phyloP scores from a whole-genome alignment of 2,888 invertebrate species.

The Parnassius orleans region DNA sequence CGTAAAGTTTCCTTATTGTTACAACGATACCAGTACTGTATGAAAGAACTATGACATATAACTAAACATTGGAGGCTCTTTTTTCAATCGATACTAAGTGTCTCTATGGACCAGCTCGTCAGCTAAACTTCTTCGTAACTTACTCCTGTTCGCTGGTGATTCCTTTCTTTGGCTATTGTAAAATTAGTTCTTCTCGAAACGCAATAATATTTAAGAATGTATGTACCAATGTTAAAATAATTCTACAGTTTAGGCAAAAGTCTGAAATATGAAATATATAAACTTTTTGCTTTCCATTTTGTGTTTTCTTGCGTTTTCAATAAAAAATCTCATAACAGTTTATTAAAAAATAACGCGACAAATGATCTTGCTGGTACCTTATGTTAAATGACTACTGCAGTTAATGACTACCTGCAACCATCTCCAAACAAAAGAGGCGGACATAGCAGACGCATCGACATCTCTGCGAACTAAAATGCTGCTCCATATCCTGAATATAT shows the following conservation, averaged over 20 bases:
- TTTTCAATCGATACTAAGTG: too few relatives aligned
- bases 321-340: too few relatives aligned
- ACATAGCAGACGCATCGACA: too few relatives aligned
- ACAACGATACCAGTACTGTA: not conserved
- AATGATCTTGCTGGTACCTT: too few relatives aligned
- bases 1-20: slow-evolving; percentile 5
- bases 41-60: too few relatives aligned
- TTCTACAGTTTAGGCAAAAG: slow-evolving; percentile 70
- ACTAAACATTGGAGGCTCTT: too few relatives aligned
- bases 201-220: slow-evolving; percentile 49
- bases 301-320: slow-evolving; percentile 26
- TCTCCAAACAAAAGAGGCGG: too few relatives aligned
- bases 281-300: slow-evolving; percentile 66
- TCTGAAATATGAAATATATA: slow-evolving; percentile 67
- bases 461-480: too few relatives aligned
- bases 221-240: slow-evolving; percentile 55
- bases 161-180: slow-evolving; percentile 31
- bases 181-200: slow-evolving; percentile 43
- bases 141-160: slow-evolving; percentile 9
- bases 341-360: too few relatives aligned
- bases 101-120: not conserved
- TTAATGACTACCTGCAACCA: too few relatives aligned
- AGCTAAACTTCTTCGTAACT: not conserved
- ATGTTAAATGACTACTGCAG: too few relatives aligned
- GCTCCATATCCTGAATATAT: too few relatives aligned